phyloP scores from a whole-genome alignment of 2,113 vertebrate genomes.

The Silurus meridionalis region DNA sequence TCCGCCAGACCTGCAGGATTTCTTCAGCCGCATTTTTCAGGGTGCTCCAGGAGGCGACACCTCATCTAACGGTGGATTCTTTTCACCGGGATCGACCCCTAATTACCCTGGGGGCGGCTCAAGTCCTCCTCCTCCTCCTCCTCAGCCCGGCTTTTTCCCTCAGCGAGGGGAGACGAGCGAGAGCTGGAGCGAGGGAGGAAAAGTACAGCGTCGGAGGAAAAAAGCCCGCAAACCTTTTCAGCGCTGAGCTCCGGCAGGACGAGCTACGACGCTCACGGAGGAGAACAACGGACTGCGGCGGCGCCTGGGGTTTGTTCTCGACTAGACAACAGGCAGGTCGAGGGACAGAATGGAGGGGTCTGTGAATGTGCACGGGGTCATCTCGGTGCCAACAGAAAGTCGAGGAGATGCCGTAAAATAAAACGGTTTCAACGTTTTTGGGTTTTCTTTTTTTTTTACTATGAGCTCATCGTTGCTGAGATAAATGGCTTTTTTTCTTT shows the following conservation, averaged over 20 bases:
- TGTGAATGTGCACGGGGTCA: background rate
- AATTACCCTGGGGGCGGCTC: slow-evolving; percentile 60
- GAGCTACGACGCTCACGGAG: background rate
- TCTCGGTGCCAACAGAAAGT: slow-evolving; percentile 13
- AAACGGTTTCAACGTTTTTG: background rate
- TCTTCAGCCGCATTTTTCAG: slow-evolving; percentile 86
- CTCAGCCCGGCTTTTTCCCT: slow-evolving; percentile 72
- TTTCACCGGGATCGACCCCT: slow-evolving; percentile 70
- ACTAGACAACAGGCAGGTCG: slow-evolving; percentile 7
- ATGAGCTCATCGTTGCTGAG: background rate
- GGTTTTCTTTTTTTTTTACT: background rate
- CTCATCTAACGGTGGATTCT: slow-evolving; percentile 81
- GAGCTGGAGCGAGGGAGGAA: slow-evolving; percentile 72
- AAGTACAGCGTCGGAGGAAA: slow-evolving; percentile 80
- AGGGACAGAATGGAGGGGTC: background rate
- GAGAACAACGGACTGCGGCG: background rate
- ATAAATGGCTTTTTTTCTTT: background rate
- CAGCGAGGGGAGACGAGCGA: slow-evolving; percentile 67
- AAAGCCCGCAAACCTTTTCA: slow-evolving; percentile 89
- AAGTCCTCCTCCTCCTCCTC: slow-evolving; percentile 54
- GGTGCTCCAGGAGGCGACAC: slow-evolving; percentile 74
- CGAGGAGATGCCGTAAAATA: background rate
- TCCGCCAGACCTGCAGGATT: slow-evolving; percentile 84
- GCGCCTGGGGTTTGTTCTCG: background rate
- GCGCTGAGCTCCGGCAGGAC: slow-evolving; percentile 69